phyloP scores from a whole-genome alignment of 1,140 invertebrate species.

The Bombus confusus region DNA sequence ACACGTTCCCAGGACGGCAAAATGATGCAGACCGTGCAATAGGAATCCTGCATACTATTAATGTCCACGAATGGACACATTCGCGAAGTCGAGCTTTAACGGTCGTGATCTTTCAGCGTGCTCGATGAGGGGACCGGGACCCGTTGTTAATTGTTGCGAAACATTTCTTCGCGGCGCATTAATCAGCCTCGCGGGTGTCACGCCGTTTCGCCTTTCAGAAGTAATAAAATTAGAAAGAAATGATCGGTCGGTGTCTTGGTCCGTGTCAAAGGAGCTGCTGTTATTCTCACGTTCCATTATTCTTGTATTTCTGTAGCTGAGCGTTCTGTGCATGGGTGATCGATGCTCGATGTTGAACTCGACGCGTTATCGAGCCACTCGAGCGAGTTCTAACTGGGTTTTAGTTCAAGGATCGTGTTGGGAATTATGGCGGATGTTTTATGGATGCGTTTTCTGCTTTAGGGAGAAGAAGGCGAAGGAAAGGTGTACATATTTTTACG shows the following conservation, averaged over 20 bases:
- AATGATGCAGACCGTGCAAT: constrained; percentile 14
- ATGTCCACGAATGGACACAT: constrained; percentile 60
- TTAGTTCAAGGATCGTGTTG: constrained; percentile 2
- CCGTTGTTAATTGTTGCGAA: constrained; percentile 55
- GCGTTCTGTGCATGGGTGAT: not conserved
- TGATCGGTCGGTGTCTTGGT: not conserved
- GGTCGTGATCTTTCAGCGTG: constrained; percentile 43
- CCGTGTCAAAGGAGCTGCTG: not conserved
- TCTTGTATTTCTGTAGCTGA: not conserved
- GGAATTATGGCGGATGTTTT: not conserved
- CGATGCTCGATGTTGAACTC: not conserved
- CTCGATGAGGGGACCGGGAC: constrained; percentile 3
- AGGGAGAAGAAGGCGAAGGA: not conserved
- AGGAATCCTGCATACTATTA: constrained; percentile 34
- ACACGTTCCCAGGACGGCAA: not conserved
- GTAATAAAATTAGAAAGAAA: constrained; percentile 16
- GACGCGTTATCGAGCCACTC: constrained; percentile 6
- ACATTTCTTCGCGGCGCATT: constrained; percentile 35
- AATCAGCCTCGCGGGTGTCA: not conserved
- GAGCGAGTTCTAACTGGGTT: constrained; percentile 17
- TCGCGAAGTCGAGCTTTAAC: constrained; percentile 54
- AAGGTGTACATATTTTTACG: not conserved
- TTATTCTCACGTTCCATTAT: constrained; percentile 19
- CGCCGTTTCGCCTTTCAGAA: constrained; percentile 3
- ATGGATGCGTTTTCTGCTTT: not conserved